phyloP scores from a whole-genome alignment of 2,797 vertebrate genomes.

The Aldrovandia affinis region DNA sequence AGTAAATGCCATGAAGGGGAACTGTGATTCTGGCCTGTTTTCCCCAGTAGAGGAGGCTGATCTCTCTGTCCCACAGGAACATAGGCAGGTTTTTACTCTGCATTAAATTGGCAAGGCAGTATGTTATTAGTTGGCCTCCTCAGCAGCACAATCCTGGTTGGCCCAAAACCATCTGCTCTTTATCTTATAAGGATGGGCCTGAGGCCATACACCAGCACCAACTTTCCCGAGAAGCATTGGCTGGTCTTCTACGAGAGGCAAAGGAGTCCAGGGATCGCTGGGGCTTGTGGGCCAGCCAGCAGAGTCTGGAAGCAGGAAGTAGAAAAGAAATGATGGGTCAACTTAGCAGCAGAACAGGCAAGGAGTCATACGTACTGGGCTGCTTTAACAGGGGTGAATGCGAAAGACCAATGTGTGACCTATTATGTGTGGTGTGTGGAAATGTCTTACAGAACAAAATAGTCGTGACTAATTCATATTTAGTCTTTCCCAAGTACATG shows the following conservation, averaged over 20 bases:
- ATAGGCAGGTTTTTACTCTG: neutral
- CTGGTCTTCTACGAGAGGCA: conserved; percentile 30
- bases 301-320: conserved; percentile 38
- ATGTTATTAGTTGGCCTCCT: conserved; percentile 43
- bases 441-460: neutral
- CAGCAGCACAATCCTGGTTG: conserved; percentile 40
- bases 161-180: conserved; percentile 54
- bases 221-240: conserved; percentile 42
- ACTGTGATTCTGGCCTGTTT: conserved; percentile 33
- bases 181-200: conserved; percentile 34
- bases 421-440: too few relatives aligned
- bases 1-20: conserved; percentile 41
- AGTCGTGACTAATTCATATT: neutral
- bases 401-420: neutral
- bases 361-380: neutral
- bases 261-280: conserved; percentile 37
- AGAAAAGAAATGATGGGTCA: neutral
- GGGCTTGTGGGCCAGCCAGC: conserved; percentile 43
- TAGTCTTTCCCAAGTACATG: too few relatives aligned
- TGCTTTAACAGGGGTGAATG: neutral
- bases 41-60: conserved; percentile 36
- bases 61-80: conserved; percentile 21
- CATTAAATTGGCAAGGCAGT: conserved; percentile 14
- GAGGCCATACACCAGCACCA: conserved; percentile 36
- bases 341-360: neutral